Conservation (phyloP, 2,797 vertebrate genomes). For the Rhynchotus rufescens region DNA sequence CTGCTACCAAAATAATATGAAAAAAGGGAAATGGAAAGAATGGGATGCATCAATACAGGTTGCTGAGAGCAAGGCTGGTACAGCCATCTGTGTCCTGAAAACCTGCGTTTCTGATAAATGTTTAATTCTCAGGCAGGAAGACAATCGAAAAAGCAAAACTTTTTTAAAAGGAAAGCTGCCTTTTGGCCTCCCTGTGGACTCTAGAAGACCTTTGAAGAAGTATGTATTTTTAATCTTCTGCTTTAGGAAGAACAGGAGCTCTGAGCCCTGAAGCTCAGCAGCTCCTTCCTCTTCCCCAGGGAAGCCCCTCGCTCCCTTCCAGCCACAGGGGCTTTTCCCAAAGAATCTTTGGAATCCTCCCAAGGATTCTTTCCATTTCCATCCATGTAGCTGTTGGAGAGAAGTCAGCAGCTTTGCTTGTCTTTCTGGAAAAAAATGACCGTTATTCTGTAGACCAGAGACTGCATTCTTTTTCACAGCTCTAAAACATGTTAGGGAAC, state of each 20-base stretch:
- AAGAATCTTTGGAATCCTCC: background rate
- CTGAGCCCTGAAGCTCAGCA: no score
- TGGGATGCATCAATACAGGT: background rate
- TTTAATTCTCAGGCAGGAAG: background rate
- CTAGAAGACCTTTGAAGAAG: background rate
- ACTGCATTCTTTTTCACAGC: background rate
- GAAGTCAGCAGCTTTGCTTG: background rate
- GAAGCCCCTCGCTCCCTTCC: background rate
- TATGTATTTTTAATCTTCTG: background rate
- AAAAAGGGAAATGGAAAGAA: background rate
- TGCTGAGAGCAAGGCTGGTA: background rate
- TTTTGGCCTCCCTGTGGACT: background rate
- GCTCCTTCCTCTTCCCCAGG: no score
- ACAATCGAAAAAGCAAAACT: background rate
- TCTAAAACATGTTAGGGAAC: background rate
- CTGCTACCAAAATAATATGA: background rate
- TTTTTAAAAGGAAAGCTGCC: background rate
- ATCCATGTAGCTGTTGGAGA: background rate
- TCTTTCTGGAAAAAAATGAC: no score
- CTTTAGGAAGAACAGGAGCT: no score
- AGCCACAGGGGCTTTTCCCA: background rate
- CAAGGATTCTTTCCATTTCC: rapidly evolving
- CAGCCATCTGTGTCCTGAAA: background rate
- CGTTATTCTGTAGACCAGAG: no score
- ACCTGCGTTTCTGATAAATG: background rate